Percentiles rank a stretch among this genome's conserved stretches.
phyloP scores from a whole-genome alignment of 1,140 invertebrate species.

The Apis cerana region DNA sequence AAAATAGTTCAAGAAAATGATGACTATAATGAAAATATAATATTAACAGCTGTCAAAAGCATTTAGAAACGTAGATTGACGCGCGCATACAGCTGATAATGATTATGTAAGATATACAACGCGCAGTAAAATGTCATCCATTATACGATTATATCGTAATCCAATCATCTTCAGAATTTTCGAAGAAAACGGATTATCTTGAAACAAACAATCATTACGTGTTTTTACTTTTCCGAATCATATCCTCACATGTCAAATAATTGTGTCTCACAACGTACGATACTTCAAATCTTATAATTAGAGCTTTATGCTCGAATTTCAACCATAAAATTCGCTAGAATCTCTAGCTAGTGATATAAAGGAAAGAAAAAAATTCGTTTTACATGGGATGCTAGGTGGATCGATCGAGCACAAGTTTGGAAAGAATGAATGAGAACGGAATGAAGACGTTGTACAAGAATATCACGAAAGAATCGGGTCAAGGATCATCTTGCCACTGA shows the following conservation, averaged over 20 bases:
- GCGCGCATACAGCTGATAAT: conserved; percentile 35
- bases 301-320: no score
- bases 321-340: background rate
- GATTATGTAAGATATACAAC: conserved; percentile 30
- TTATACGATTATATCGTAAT: no score
- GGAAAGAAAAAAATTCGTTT: background rate
- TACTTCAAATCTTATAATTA: no score
- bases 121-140: background rate
- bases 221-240: background rate
- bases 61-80: conserved; percentile 15
- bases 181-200: no score
- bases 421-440: conserved; percentile 22
- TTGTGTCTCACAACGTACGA: background rate
- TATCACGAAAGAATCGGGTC: conserved; percentile 50
- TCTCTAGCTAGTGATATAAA: background rate
- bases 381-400: background rate
- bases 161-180: background rate
- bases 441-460: conserved; percentile 35
- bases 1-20: background rate
- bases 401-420: conserved; percentile 18
- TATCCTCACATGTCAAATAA: background rate
- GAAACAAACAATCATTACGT: background rate
- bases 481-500: conserved; percentile 35
- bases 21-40: background rate
- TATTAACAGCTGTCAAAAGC: conserved; percentile 27